A percentile compares a stretch with the other conserved stretches of the same genome.
These are phyloP conservation scores for Tetranychus cinnabarinus DNA, from an alignment of 1,140 invertebrate genomes.

Conservation along the genomic window DNA sequence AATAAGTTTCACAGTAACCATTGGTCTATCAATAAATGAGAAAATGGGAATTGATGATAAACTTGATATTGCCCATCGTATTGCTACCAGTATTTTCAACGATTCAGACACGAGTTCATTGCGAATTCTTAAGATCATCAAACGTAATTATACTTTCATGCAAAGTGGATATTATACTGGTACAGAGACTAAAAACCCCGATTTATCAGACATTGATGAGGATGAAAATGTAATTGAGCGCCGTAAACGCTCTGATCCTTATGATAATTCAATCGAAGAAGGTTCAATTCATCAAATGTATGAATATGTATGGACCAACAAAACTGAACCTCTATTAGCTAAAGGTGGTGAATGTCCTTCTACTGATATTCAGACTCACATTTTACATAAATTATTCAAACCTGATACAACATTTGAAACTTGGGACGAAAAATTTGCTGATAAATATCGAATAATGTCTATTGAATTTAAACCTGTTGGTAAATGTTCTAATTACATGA, in stretches of 20 bases:
- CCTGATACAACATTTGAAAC: background rate
- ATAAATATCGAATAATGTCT: background rate
- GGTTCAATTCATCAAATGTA: background rate
- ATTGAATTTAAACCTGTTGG: background rate
- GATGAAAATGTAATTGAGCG: background rate
- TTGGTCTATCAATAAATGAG: background rate
- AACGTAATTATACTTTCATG: background rate
- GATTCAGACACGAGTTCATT: background rate
- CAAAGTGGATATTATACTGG: background rate
- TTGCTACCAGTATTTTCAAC: background rate
- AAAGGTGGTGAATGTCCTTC: slow-evolving; percentile 2
- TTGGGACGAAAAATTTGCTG: background rate
- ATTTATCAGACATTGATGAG: background rate
- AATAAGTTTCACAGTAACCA: background rate
- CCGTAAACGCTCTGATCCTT: background rate
- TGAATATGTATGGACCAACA: slow-evolving; percentile 7
- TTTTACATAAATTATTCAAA: background rate
- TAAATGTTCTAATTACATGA: background rate
- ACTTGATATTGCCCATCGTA: background rate
- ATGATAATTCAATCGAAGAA: background rate
- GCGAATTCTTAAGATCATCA: background rate
- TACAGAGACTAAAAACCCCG: background rate
- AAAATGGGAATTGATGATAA: background rate
- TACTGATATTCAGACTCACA: background rate
- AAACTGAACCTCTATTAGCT: background rate